Percentiles rank a stretch among this genome's conserved stretches.
Conservation (phyloP, 1,140 invertebrate genomes). For the Conopomorpha cramerella region DNA sequence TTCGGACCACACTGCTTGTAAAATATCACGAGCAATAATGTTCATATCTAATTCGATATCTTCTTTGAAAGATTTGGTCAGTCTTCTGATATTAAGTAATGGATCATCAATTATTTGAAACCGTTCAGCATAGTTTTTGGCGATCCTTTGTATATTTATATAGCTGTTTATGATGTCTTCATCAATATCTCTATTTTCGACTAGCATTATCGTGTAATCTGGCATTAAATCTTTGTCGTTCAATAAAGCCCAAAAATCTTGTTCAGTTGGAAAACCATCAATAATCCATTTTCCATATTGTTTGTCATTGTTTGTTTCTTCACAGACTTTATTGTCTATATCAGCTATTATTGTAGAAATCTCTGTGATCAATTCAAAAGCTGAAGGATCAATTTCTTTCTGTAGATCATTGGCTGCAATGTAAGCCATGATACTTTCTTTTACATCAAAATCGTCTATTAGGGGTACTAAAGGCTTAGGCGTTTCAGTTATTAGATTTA, state of each 20-base stretch:
- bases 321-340: slow-evolving; percentile 26
- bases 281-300: slow-evolving; percentile 61
- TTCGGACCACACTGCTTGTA: too few relatives aligned
- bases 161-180: slow-evolving; percentile 33
- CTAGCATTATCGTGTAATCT: slow-evolving; percentile 58
- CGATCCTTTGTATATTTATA: slow-evolving; percentile 16
- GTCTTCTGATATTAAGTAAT: slow-evolving; percentile 27
- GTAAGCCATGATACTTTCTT: slow-evolving; percentile 26
- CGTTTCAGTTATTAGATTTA: slow-evolving; percentile 15
- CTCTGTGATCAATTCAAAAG: slow-evolving; percentile 36
- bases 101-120: slow-evolving; percentile 25
- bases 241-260: slow-evolving; percentile 51
- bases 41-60: slow-evolving; percentile 17
- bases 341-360: slow-evolving; percentile 33
- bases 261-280: slow-evolving; percentile 57
- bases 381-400: slow-evolving; percentile 30
- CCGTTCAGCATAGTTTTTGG: slow-evolving; percentile 30
- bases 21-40: slow-evolving; percentile 15
- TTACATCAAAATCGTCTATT: slow-evolving; percentile 37
- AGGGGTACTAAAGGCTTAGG: slow-evolving; percentile 25
- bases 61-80: slow-evolving; percentile 4
- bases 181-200: slow-evolving; percentile 51
- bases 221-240: slow-evolving; percentile 41
- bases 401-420: slow-evolving; percentile 36
- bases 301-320: slow-evolving; percentile 15